These are phyloP conservation scores for Cavia aperea DNA, from an alignment of 2,113 vertebrate species.

Conservation along the genomic window DNA sequence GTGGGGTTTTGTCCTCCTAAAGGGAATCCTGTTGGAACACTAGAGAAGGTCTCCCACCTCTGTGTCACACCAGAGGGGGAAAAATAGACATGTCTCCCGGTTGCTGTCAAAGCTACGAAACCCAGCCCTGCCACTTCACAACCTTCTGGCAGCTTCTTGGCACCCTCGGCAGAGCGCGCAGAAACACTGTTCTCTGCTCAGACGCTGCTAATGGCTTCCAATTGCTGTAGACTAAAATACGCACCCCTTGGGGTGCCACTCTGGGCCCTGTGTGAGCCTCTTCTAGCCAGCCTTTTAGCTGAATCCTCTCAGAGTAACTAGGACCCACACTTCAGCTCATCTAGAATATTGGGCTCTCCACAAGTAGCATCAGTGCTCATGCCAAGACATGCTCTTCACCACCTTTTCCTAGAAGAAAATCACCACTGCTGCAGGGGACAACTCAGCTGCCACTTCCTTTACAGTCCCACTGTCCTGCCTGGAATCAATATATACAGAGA, in stretches of 20 bases:
- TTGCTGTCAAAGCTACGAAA: conserved; percentile 66
- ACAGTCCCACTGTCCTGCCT: not conserved
- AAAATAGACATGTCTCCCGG: conserved; percentile 66
- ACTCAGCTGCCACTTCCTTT: not conserved
- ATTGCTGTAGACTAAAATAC: conserved; percentile 30
- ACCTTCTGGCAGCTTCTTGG: conserved; percentile 66
- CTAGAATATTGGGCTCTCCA: not conserved
- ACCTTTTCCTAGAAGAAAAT: not conserved
- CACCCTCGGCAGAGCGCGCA: conserved; percentile 39
- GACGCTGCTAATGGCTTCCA: conserved; percentile 56
- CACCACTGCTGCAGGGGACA: not conserved
- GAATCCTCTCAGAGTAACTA: not conserved
- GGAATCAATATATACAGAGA: not conserved
- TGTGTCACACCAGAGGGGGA: conserved; percentile 24
- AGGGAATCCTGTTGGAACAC: conserved; percentile 27
- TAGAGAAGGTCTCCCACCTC: conserved; percentile 28
- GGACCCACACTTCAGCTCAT: not conserved
- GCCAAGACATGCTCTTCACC: not conserved
- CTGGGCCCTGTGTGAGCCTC: not conserved
- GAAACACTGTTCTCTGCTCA: conserved; percentile 52
- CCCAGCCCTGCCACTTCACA: conserved; percentile 50
- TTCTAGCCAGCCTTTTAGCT: not conserved
- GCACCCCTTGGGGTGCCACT: not conserved
- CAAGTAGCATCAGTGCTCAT: not conserved
- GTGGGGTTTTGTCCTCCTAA: conserved; percentile 33